Base-by-base conservation (phyloP, 2,113 vertebrate genomes). In the Callaeas wilsoni region DNA sequence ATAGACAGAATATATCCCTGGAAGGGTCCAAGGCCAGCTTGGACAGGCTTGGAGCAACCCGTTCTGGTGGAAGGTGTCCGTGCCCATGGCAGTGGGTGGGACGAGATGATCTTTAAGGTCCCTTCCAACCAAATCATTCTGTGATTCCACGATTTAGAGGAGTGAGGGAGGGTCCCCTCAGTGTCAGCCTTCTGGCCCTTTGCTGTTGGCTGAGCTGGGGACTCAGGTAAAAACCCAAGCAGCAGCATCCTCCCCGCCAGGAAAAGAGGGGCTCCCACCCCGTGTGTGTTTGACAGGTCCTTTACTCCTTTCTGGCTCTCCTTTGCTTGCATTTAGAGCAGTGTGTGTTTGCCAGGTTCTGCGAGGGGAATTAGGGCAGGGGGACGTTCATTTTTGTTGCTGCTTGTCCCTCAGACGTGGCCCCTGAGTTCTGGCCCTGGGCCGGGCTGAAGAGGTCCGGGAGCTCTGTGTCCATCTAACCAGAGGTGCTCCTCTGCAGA, bases 241-340 rank as follows among this genome's bases (percentile, higher is more conserved):
- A 63, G 3, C 3, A 59, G 12, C 71, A 57, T 49, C 78, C 13
- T 76, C 22, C 33, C 68, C 1, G 4, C 37, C 18, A 73, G 59
- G 59, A 25, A 15, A 22, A 62, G 17, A 6, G 7, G 9, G 16
- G 41, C 4, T 84, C 30, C 52, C 39, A 39, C 6, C 27, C 65
- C 18, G 0, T 1, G 4, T 16, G 0, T 1, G 6, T 29, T 5
- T 39, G 75, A 10, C 73, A 21, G 25, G 16, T 63, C 64, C 67
- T 82, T 20, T 30, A 33, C 71, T 95, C 65, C 74, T 41, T 77
- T 32, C 74, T 83, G 42, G 16, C 81, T 77, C 64, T 57, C 33
- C 10, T 55, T 10, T 15, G 25, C 62, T 6, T 6, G 4, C 4
- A 2, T 47, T 62, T 3, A 9, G 39, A 56, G 93, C 6, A 16